Evolutionary conservation across 2,888 invertebrate species (phyloP).

Genomic region (Oligia latruncula): DNA sequence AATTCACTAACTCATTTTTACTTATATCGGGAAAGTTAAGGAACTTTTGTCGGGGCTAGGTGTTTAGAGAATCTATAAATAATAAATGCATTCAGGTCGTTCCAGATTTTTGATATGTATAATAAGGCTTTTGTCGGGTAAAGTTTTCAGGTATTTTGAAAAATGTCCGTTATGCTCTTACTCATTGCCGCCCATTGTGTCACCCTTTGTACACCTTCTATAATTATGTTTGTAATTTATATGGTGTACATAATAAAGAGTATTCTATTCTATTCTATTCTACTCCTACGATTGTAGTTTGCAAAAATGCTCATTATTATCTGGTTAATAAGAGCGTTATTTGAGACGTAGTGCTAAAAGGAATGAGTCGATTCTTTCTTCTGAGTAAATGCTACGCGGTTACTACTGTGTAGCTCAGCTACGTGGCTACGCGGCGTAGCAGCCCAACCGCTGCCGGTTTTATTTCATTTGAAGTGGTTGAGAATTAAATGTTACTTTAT

Average conservation of each 20-base stretch:
- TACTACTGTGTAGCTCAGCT: constrained; percentile 31
- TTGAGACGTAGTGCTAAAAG: not conserved
- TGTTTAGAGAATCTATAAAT: constrained; percentile 39
- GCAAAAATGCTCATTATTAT: not conserved
- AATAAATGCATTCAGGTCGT: constrained; percentile 29
- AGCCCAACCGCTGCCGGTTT: not conserved
- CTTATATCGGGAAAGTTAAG: constrained; percentile 23
- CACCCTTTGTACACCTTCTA: no score
- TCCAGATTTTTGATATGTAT: not conserved
- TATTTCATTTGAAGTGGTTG: not conserved
- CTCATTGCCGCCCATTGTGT: no score
- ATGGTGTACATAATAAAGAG: no score
- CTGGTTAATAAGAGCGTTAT: not conserved
- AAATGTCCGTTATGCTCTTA: not conserved
- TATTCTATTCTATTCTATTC: no score
- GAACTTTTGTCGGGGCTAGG: constrained; percentile 23
- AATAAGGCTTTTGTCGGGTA: not conserved
- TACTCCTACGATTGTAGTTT: not conserved
- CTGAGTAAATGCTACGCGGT: constrained; percentile 10
- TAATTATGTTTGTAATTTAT: no score
- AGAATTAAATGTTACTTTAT: not conserved
- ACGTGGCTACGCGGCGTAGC: constrained; percentile 2
- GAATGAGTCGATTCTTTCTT: not conserved
- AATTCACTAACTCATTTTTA: constrained; percentile 50
- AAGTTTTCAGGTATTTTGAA: not conserved